These are phyloP conservation scores for Ailurus styani DNA, from an alignment of 2,113 vertebrate genomes.

Conservation along the genomic window DNA sequence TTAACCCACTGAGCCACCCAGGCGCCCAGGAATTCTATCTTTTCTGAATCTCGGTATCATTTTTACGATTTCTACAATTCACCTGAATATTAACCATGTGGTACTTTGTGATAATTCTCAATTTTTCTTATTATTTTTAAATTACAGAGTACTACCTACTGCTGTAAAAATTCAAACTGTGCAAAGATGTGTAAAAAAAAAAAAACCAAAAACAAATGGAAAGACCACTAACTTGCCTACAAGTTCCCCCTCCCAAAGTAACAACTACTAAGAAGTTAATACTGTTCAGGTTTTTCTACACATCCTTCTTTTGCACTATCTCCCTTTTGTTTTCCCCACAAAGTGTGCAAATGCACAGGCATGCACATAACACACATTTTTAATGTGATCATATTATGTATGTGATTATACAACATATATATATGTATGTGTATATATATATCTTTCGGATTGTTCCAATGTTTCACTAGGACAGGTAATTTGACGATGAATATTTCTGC, in stretches of 20 bases:
- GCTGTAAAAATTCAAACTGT: not conserved
- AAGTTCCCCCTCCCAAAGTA: not conserved
- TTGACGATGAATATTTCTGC: not conserved
- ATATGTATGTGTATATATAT: too few species aligned
- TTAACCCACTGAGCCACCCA: too few species aligned
- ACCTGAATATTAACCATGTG: not conserved
- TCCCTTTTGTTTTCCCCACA: not conserved
- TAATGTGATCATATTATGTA: not conserved
- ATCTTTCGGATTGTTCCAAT: not conserved
- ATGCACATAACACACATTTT: not conserved
- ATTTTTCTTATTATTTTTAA: conserved; percentile 24
- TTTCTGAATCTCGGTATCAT: not conserved
- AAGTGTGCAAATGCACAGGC: accelerated
- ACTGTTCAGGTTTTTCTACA: not conserved
- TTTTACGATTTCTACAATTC: not conserved
- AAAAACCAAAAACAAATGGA: not conserved
- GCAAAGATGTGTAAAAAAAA: not conserved
- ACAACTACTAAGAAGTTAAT: not conserved
- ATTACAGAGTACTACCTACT: not conserved
- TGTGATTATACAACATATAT: too few species aligned
- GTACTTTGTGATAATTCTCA: not conserved
- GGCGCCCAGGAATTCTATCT: not conserved
- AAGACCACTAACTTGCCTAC: not conserved
- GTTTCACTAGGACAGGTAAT: not conserved
- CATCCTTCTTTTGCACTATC: not conserved